Base-by-base conservation (phyloP, 1,140 invertebrate genomes). In the Zaprionus tsacasi region DNA sequence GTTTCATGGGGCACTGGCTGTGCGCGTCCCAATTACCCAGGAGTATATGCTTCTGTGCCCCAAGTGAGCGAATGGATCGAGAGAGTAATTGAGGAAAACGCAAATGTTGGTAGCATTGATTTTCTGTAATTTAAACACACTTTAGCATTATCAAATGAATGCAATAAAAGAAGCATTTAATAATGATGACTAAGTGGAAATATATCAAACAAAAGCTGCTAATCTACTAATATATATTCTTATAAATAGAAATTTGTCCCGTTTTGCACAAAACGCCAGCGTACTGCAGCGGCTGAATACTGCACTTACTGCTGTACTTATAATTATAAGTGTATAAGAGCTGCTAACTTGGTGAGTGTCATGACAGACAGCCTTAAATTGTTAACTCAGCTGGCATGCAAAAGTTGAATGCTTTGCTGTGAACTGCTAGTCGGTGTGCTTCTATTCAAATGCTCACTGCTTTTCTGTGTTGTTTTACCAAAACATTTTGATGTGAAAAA, bases 1-100 rank as follows among this genome's bases (percentile, higher is more conserved):
- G 94, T 95, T 0, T 96, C 95, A 0, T 96, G 95, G 95, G 95
- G 96, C 1, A 93, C 93, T n/a, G 95, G 95, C 0, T 96, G 96
- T 75, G 96, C 94, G 0, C 93, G 93, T 6, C 82, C 91, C 0
- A 93, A 92, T 0, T 93, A 94, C 58, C 96, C 96, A 0, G 96
- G 95, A 1, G 95, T 96, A 1, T 96, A 96, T 85, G 95, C 95
- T 0, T 94, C 95, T 27, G 94, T 96, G 7, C 93, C 94, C 0
- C 81, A 92, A 4, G 93, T 94, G 61, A 63, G 69, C 3, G 57
- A 85, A 21, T 95, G 93, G 93, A 78, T 93, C 7, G 0, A 13
- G 30, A 35, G 8, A 57, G 55, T 38, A 1, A 25, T 50, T 17
- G 12, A 21, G 10, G 35, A 68, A 12, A 54, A 70, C n/a, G 48